Conservation (phyloP, 2,888 invertebrate species). For the Autographa gamma region DNA sequence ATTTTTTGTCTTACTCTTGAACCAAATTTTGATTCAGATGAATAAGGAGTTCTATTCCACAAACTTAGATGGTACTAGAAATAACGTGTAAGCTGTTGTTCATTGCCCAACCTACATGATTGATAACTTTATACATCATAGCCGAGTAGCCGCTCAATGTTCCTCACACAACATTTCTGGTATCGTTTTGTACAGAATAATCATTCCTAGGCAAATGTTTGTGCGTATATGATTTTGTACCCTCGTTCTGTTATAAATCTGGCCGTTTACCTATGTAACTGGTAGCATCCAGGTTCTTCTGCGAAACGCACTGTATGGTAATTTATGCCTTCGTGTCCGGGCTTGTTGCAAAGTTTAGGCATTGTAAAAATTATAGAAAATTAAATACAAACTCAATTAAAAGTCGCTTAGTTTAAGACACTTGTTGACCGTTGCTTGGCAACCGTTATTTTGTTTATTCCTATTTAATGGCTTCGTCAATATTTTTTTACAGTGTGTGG, state of each 20-base stretch:
- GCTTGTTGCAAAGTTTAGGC: conserved; percentile 72
- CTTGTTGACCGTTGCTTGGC: conserved; percentile 54
- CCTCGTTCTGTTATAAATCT: not conserved
- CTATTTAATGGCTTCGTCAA: not conserved
- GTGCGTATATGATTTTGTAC: not conserved
- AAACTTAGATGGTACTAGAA: too few species aligned
- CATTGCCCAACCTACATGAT: too few species aligned
- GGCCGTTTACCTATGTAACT: conserved; percentile 76
- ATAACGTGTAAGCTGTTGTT: too few species aligned
- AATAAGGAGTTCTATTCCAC: too few species aligned
- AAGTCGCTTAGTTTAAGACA: not conserved
- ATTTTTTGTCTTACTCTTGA: too few species aligned
- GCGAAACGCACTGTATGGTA: conserved; percentile 75
- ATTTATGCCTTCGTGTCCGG: conserved; percentile 75
- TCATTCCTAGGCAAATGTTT: too few species aligned
- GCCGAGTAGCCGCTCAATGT: too few species aligned
- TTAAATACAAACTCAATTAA: conserved; percentile 8
- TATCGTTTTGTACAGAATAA: too few species aligned
- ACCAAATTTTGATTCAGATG: too few species aligned
- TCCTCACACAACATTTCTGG: too few species aligned
- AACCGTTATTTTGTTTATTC: conserved; percentile 40
- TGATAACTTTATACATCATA: too few species aligned
- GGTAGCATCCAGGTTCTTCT: conserved; percentile 81
- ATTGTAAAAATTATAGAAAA: conserved; percentile 65
- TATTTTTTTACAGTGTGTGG: not conserved